Evolutionary conservation across 2,888 invertebrate species (phyloP), one percentile per base, ranked within the genome.

Genomic region (Meiosimyza decipiens): DNA sequence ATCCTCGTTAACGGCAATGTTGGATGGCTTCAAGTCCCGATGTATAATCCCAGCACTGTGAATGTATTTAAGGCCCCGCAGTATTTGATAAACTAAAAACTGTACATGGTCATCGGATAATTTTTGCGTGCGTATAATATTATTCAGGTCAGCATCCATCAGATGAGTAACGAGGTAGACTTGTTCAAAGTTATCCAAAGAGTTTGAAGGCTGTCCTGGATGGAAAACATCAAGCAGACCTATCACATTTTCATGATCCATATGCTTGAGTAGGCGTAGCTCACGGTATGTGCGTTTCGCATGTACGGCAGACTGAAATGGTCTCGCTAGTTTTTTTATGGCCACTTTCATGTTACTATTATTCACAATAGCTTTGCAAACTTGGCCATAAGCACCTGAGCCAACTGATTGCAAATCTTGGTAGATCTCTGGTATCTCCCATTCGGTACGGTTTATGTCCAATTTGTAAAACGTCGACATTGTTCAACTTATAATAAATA

Each of bases 1-100:
- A 87, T 99, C 99, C 89, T 99, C 99, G 89, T 99, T 99, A 1
- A 99, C 99, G 57, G 98, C 99, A 86, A 99, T 97, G 87, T 99
- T 99, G 72, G 97, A 97, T 49, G 99, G 99, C 87, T 99, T 99
- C 81, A 99, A 89, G 88, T 99, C 99, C 88, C 97, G 92, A 86
- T 99, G 99, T 85, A 99, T 98, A 76, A 99, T 97, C 74, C 97
- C 98, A 74, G 98, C 98, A 72, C 98, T 98, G 88, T 99, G 99
- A 80, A 99, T 97, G 85, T 99, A 98, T 88, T 99, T 99, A n/a
- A 99, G 90, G 9, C 98, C 99, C 76, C 99, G 90, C 60, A 99
- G 90, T 79, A 99, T 98, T 89, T 99, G 99, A 88, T 99, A 99
- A 16, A 99, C 95, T 80, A 99, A 90, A 88, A 99, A 99, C 87